Evolutionary conservation across 2,888 invertebrate genomes (phyloP), one percentile per base, ranked within the genome.

Genomic region (Nomada lathburiana): DNA sequence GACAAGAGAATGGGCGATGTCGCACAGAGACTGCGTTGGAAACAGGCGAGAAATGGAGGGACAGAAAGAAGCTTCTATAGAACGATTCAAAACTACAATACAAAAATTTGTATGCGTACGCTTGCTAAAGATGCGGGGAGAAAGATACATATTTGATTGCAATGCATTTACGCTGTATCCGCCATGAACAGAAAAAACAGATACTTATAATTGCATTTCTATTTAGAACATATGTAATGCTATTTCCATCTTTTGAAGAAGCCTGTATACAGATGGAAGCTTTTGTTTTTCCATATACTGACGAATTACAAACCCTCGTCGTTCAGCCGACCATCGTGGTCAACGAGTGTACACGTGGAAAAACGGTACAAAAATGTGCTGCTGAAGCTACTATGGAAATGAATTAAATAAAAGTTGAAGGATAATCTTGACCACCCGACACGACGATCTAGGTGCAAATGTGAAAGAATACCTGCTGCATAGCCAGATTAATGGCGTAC

Each of bases 1-100:
- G 75, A 83, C 72, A 73, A 83, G 80, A 80, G 83, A 82, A 82
- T 76, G 72, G 68, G 26, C 64, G 65, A 60, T 57, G 67, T 62
- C 72, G 70, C 53, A 52, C 52, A 75, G 63, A 53, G 57, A 59
- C 36, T 79, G 74, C 75, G 63, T 80, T 79, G 75, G 85, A 80
- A 80, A 81, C 68, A 60, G 76, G 80, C 59, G 63, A 79, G 60
- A 78, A 64, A 72, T 11, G 68, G 62, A 80, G 76, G 76, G 69
- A 44, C 47, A 69, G 20, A 23, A 50, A 57, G 26, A 20, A 26
- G 13, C 11, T 42, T 62, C 78, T 74, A 74, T 62, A 18, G 75
- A 50, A 9, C 36, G 36, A 9, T 23, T 29, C 63, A 63, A 68
- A 74, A 74, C 13, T 57, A 18, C 5, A 3, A 9, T 13, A 5